Evolutionary conservation across 1,140 invertebrate species (phyloP).

Genomic region (Diploscapter pachys): DNA sequence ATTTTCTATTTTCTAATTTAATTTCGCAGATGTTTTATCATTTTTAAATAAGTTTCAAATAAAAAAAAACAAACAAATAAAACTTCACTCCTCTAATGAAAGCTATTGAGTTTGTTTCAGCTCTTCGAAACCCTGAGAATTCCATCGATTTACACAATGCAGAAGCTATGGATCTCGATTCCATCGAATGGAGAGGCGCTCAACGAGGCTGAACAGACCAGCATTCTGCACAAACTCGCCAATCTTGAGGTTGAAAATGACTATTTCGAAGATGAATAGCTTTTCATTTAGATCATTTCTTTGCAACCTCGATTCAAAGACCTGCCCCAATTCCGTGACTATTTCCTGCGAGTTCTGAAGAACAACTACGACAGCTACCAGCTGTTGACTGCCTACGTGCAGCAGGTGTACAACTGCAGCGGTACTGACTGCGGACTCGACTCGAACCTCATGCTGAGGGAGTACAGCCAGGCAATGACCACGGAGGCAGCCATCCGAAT

Average conservation of each 20-base stretch:
- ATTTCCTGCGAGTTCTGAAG: conserved; percentile 49
- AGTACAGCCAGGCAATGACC: conserved; percentile 33
- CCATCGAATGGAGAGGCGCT: conserved; percentile 41
- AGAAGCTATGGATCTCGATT: conserved; percentile 39
- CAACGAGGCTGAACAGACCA: conserved; percentile 30
- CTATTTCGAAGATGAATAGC: conserved; percentile 16
- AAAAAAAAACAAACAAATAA: too few relatives aligned
- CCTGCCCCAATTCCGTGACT: conserved; percentile 47
- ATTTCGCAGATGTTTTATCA: too few relatives aligned
- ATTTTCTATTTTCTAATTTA: conserved; percentile 12
- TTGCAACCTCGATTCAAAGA: conserved; percentile 39
- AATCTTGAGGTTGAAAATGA: conserved; percentile 21
- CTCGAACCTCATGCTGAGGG: conserved; percentile 24
- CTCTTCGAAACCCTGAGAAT: conserved; percentile 9
- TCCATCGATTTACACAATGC: conserved; percentile 27
- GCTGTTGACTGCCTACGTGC: conserved; percentile 47
- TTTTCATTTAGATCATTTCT: conserved; percentile 17
- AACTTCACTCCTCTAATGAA: too few relatives aligned
- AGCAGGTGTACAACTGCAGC: conserved; percentile 40
- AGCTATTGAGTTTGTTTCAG: too few relatives aligned
- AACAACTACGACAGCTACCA: conserved; percentile 54
- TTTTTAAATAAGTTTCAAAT: too few relatives aligned
- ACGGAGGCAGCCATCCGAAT: conserved; percentile 45
- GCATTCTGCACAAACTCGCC: conserved; percentile 24
- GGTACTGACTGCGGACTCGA: conserved; percentile 25